A percentile compares a stretch with the other conserved stretches of the same genome.
phyloP scores from a whole-genome alignment of 2,888 invertebrate species.

The Merodon equestris region DNA sequence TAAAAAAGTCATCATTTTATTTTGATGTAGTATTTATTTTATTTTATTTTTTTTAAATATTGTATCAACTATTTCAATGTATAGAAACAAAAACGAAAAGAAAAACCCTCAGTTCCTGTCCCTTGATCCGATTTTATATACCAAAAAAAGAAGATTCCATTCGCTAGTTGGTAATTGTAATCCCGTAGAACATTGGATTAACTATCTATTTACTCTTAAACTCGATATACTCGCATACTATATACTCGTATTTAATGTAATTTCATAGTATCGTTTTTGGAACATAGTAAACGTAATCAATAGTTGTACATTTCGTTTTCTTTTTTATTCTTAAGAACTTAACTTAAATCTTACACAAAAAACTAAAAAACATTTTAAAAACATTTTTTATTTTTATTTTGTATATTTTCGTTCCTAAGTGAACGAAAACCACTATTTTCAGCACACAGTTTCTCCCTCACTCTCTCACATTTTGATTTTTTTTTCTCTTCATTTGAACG shows the following conservation, averaged over 20 bases:
- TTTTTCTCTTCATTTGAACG: slow-evolving; percentile 24
- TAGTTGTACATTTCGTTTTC: slow-evolving; percentile 56
- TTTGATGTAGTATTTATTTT: slow-evolving; percentile 22
- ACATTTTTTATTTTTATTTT: neutral
- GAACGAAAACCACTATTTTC: slow-evolving; percentile 8
- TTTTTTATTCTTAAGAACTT: too few species aligned
- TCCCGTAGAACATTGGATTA: slow-evolving; percentile 67
- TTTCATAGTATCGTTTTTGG: slow-evolving; percentile 50
- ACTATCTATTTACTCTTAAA: slow-evolving; percentile 42
- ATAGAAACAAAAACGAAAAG: slow-evolving; percentile 40
- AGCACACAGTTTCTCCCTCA: slow-evolving; percentile 45
- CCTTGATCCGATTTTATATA: neutral
- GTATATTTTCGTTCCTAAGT: slow-evolving; percentile 1
- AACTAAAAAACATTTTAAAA: slow-evolving; percentile 22
- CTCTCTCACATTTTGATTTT: neutral
- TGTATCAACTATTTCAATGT: slow-evolving; percentile 48
- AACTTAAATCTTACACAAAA: slow-evolving; percentile 21
- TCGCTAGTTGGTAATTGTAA: slow-evolving; percentile 61
- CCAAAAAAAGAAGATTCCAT: slow-evolving; percentile 9
- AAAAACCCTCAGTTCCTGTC: slow-evolving; percentile 3
- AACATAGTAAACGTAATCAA: slow-evolving; percentile 44
- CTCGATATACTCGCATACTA: slow-evolving; percentile 53
- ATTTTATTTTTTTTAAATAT: slow-evolving; percentile 18
- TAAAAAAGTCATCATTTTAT: slow-evolving; percentile 3
- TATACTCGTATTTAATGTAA: slow-evolving; percentile 39